A percentile compares a stretch with the other conserved stretches of the same genome.
phyloP scores from a whole-genome alignment of 2,797 vertebrate species.

The Lerista edwardsae region DNA sequence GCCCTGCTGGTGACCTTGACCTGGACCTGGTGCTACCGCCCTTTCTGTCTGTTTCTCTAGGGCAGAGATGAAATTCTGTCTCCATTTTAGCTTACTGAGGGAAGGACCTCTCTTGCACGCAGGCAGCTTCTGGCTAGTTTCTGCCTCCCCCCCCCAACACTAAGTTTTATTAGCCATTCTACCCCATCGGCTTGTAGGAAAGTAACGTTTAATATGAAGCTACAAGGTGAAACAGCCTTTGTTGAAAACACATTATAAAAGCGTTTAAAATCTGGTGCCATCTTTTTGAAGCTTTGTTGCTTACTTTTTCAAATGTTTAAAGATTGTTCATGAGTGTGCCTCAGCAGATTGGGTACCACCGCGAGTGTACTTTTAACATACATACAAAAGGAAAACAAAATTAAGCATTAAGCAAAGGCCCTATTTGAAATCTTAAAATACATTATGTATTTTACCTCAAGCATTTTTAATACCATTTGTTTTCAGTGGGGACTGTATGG shows the following conservation, averaged over 20 bases:
- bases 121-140: constrained; percentile 40
- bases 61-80: constrained; percentile 76
- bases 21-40: constrained; percentile 77
- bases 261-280: constrained; percentile 35
- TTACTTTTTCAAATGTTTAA: constrained; percentile 43
- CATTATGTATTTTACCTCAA: background rate
- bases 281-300: constrained; percentile 49
- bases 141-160: constrained; percentile 36
- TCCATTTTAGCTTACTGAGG: constrained; percentile 80
- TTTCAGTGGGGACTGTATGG: background rate
- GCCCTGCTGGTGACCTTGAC: constrained; percentile 81
- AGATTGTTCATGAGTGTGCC: background rate
- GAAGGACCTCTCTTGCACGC: constrained; percentile 60
- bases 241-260: constrained; percentile 29
- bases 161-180: constrained; percentile 47
- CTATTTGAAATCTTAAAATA: background rate
- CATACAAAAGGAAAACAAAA: background rate
- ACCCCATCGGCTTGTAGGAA: constrained; percentile 50
- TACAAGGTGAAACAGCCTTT: constrained; percentile 50
- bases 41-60: constrained; percentile 71
- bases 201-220: constrained; percentile 62
- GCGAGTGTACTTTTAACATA: constrained; percentile 19
- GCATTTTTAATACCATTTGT: background rate
- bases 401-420: background rate
- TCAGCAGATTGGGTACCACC: background rate